phyloP scores from a whole-genome alignment of 2,113 vertebrate species.

The Fregetta grallaria region DNA sequence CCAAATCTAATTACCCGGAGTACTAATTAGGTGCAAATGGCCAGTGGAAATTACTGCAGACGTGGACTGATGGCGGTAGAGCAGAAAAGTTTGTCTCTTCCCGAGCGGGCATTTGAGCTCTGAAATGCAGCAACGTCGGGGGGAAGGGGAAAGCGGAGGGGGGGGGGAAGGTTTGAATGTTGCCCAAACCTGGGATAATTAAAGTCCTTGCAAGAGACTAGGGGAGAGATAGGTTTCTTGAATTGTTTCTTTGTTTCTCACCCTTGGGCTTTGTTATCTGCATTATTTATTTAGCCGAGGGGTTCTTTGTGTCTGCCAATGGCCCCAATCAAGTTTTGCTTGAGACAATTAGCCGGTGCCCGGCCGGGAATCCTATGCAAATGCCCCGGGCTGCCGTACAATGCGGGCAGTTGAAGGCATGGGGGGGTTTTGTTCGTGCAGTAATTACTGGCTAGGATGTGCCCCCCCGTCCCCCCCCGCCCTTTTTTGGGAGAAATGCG shows the following conservation, averaged over 20 bases:
- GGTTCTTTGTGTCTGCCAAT: conserved; percentile 97
- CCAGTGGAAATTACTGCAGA: conserved; percentile 74
- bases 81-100: conserved; percentile 70
- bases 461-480: not conserved
- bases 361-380: conserved; percentile 88
- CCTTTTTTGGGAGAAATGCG: conserved; percentile 64
- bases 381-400: conserved; percentile 78
- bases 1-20: conserved; percentile 90
- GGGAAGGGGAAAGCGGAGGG: conserved; percentile 24
- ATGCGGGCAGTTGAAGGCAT: conserved; percentile 82
- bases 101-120: conserved; percentile 77
- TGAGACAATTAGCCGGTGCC: conserved; percentile 88
- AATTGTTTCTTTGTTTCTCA: conserved; percentile 87
- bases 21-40: conserved; percentile 85
- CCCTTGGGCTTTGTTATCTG: conserved; percentile 90
- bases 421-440: conserved; percentile 71
- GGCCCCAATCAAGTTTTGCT: conserved; percentile 94
- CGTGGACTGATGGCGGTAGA: conserved; percentile 55
- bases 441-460: conserved; percentile 75
- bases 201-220: conserved; percentile 71
- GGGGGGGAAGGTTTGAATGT: conserved; percentile 70
- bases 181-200: conserved; percentile 81
- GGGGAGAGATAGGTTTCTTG: conserved; percentile 83
- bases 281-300: conserved; percentile 94
- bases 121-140: conserved; percentile 75